phyloP scores from a whole-genome alignment of 2,888 invertebrate genomes.

The Melanotus villosus region DNA sequence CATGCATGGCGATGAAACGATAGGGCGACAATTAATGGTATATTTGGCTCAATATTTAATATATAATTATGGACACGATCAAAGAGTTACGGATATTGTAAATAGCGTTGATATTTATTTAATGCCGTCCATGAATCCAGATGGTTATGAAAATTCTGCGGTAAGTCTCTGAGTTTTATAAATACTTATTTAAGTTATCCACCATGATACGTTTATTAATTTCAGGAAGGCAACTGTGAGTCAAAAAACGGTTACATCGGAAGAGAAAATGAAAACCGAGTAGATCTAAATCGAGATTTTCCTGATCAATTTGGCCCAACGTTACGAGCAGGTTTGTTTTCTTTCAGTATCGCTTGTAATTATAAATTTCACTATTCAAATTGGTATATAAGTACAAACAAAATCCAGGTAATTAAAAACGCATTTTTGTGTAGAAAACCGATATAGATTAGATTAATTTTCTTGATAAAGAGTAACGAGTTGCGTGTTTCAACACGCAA shows the following conservation, averaged over 20 bases:
- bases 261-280: slow-evolving; percentile 83
- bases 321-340: slow-evolving; percentile 54
- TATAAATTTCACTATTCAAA: too few species aligned
- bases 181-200: not conserved
- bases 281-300: slow-evolving; percentile 93
- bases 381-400: not conserved
- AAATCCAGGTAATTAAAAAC: too few species aligned
- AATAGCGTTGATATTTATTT: slow-evolving; percentile 93
- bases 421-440: too few species aligned
- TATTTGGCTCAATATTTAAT: slow-evolving; percentile 89
- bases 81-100: slow-evolving; percentile 82
- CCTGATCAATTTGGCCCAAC: slow-evolving; percentile 84
- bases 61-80: slow-evolving; percentile 78
- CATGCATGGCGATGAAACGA: slow-evolving; percentile 96
- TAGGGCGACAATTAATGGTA: slow-evolving; percentile 88
- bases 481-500: too few species aligned
- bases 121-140: slow-evolving; percentile 98
- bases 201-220: slow-evolving; percentile 52
- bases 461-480: too few species aligned
- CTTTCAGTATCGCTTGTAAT: not conserved
- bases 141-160: slow-evolving; percentile 91
- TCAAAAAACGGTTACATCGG: slow-evolving; percentile 79
- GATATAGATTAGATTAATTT: too few species aligned
- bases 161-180: slow-evolving; percentile 70
- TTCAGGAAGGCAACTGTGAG: slow-evolving; percentile 85